These are phyloP conservation scores for Drosophila nigrodunni DNA, from an alignment of 1,140 invertebrate species.

Conservation along the genomic window DNA sequence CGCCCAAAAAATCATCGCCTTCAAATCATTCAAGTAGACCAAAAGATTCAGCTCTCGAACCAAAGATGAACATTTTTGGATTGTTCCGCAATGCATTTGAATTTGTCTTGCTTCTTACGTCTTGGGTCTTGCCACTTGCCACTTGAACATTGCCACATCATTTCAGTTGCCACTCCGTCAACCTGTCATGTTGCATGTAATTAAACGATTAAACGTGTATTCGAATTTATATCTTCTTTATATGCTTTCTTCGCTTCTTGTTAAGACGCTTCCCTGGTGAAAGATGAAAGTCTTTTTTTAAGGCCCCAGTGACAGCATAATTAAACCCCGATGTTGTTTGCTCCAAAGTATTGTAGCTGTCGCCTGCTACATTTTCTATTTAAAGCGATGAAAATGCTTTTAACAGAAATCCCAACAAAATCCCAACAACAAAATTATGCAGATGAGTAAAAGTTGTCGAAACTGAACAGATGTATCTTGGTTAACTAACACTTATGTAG, in stretches of 20 bases:
- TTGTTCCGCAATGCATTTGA: conserved; percentile 50
- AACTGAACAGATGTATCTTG: conserved; percentile 34
- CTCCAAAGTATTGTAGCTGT: conserved; percentile 26
- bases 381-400: conserved; percentile 70
- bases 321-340: conserved; percentile 59
- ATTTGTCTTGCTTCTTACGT: background rate
- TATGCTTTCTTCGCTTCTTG: conserved; percentile 24
- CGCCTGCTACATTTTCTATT: conserved; percentile 46
- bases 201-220: conserved; percentile 78
- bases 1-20: conserved; percentile 16
- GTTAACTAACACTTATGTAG: conserved; percentile 17
- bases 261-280: conserved; percentile 44
- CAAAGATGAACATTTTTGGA: background rate
- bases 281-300: conserved; percentile 76
- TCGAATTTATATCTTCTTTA: conserved; percentile 58
- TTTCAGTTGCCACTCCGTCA: conserved; percentile 67
- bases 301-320: conserved; percentile 79
- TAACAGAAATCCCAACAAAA: conserved; percentile 59
- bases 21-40: conserved; percentile 17
- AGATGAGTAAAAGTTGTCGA: conserved; percentile 72
- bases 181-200: conserved; percentile 80
- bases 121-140: conserved; percentile 29
- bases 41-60: conserved; percentile 15
- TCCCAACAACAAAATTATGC: conserved; percentile 42
- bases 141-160: conserved; percentile 58